Base-by-base conservation (phyloP, 2,113 vertebrate species). In the Oenanthe oenanthe region DNA sequence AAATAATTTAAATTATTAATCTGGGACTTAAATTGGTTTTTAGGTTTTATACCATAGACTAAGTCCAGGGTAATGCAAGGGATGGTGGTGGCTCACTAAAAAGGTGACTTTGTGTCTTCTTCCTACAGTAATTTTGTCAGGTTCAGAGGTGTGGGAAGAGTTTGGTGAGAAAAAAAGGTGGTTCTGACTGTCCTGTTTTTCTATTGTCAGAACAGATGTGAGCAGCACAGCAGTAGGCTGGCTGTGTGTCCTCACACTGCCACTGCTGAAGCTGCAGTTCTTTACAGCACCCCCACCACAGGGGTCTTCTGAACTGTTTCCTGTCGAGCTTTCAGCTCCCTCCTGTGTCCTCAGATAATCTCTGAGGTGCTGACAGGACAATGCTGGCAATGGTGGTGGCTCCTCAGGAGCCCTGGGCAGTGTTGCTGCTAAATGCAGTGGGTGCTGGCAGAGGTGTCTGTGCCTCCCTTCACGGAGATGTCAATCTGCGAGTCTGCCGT, bases 331-430 rank as follows among this genome's bases (percentile, higher is more conserved):
- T 73, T 84, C 70, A 71, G 40, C 77, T 91, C 34, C 47, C 43
- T 85, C 17, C 36, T 1, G 0, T 88, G 88, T 80, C 79, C 94
- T 95, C 56, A 79, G 75, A 62, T 93, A 86, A 86, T 85, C 85
- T 62, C 43, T 21, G 85, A 85, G 65, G 88, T 86, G 96, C 88
- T 94, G 94, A 90, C 92, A 96, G 70, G 65, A 60, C 80, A 60
- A 12, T 5, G 7, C 34, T 54, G 61, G 45, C 78, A 26, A 0
- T 42, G 25, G 12, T 3, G 28, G 66, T 65, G 84, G 28, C 66
- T 89, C 21, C 4, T 43, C 15, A 13, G 2, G 89, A 70, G 68
- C 89, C 54, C 32, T 21, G 74, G 73, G 4, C 67, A 5, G 17
- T 1, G 66, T 26, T 51, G 80, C 76, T 54, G 60, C n/a, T 28